Conservation (phyloP, 2,113 vertebrate species). For the Ammospiza caudacuta region DNA sequence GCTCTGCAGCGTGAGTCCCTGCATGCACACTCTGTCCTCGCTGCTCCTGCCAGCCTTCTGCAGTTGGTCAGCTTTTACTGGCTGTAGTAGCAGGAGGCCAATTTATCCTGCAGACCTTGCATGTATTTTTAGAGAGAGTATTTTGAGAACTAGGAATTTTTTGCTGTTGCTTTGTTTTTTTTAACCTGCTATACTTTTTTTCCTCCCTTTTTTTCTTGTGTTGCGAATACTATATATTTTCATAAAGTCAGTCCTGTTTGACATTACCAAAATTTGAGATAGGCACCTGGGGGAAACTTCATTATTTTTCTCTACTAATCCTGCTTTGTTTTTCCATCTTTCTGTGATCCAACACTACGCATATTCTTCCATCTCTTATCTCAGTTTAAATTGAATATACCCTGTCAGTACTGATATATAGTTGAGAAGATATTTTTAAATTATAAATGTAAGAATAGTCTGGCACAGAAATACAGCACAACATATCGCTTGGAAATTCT, state of each 20-base stretch:
- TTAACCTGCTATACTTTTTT: background rate
- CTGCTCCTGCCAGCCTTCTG: background rate
- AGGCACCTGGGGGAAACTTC: background rate
- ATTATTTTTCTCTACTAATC: background rate
- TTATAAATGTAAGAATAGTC: background rate
- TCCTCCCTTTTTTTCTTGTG: background rate
- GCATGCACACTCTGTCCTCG: accelerated
- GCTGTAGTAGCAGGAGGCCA: background rate
- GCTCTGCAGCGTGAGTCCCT: accelerated
- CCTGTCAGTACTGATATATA: background rate
- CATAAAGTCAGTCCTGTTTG: background rate
- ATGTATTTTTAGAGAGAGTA: background rate
- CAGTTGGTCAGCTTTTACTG: background rate
- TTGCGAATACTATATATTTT: background rate
- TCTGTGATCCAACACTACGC: background rate
- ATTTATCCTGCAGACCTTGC: background rate
- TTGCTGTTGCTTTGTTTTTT: background rate
- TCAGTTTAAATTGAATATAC: background rate
- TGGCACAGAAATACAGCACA: background rate
- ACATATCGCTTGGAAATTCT: background rate
- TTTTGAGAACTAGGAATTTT: background rate
- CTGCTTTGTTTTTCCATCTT: background rate
- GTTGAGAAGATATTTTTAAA: background rate
- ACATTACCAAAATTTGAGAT: background rate
- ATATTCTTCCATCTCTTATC: background rate